These are phyloP conservation scores for Athrips mouffetella DNA, from an alignment of 2,888 invertebrate genomes.

Conservation along the genomic window DNA sequence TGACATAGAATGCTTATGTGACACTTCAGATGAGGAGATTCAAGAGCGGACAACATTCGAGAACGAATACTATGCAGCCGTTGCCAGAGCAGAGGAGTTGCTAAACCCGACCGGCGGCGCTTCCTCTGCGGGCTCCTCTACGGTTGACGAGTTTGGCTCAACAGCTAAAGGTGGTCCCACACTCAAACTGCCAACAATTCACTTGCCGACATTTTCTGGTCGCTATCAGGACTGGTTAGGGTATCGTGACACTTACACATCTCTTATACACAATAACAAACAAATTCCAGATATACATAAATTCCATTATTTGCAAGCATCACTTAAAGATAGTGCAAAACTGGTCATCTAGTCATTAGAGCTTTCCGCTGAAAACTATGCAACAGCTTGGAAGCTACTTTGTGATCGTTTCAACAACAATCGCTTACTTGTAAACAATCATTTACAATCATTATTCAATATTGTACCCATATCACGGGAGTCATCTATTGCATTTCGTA, in stretches of 20 bases:
- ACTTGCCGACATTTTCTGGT: constrained; percentile 13
- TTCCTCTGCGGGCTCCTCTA: background rate
- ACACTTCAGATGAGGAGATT: constrained; percentile 15
- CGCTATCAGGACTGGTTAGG: constrained; percentile 16
- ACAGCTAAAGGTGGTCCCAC: background rate
- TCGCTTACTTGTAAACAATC: constrained; percentile 15
- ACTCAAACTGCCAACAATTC: constrained; percentile 16
- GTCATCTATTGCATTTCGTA: background rate
- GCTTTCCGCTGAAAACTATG: background rate
- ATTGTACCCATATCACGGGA: background rate
- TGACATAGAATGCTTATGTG: constrained; percentile 15
- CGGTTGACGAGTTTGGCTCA: background rate
- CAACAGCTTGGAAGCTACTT: background rate
- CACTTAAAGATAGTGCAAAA: constrained; percentile 14
- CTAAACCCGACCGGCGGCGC: background rate
- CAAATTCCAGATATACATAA: constrained; percentile 13
- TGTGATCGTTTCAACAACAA: constrained; percentile 16
- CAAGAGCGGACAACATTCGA: constrained; percentile 4
- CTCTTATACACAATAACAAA: constrained; percentile 9
- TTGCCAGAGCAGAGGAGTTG: constrained; percentile 1
- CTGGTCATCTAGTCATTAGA: background rate
- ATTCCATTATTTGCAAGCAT: constrained; percentile 14
- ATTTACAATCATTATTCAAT: constrained; percentile 14
- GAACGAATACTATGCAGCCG: constrained; percentile 3
- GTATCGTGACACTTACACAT: constrained; percentile 15